Evolutionary conservation across 2,113 vertebrate species (phyloP).

Genomic region (Fulica atra): DNA sequence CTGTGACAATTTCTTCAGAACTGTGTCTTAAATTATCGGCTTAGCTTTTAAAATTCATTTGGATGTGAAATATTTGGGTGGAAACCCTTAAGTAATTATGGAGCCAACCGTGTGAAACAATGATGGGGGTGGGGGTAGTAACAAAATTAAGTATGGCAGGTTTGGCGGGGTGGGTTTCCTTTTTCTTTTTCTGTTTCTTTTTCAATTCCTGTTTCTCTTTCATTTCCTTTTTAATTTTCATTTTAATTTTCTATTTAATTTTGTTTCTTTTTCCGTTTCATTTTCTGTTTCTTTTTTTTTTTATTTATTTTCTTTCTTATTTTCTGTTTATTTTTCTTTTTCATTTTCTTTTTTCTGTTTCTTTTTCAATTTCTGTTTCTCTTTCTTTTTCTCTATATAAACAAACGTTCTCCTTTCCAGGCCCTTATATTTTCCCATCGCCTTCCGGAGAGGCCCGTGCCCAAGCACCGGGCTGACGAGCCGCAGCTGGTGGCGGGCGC

Average conservation of each 20-base stretch:
- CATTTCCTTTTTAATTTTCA: too few relatives aligned
- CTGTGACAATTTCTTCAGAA: background rate
- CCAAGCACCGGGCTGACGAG: accelerated
- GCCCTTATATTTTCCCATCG: accelerated
- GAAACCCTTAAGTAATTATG: background rate
- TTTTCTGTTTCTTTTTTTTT: too few relatives aligned
- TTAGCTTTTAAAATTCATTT: background rate
- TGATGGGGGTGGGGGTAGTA: background rate
- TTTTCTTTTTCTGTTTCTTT: too few relatives aligned
- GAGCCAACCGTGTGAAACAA: background rate
- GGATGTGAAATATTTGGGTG: background rate
- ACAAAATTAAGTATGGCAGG: background rate
- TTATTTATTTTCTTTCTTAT: too few relatives aligned
- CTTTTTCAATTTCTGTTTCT: too few relatives aligned
- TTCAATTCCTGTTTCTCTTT: too few relatives aligned
- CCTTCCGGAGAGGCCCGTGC: too few relatives aligned
- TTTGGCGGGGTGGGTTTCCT: too few relatives aligned
- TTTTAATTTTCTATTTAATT: too few relatives aligned
- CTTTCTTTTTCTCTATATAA: background rate
- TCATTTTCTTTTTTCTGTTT: too few relatives aligned
- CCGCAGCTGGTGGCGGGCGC: background rate
- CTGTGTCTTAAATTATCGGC: background rate
- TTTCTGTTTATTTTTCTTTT: too few relatives aligned
- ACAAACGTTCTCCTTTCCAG: background rate
- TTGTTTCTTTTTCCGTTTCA: too few relatives aligned